Percentiles rank a stretch among this genome's conserved stretches.
phyloP scores from a whole-genome alignment of 2,113 vertebrate genomes.

The Platysteira castanea region DNA sequence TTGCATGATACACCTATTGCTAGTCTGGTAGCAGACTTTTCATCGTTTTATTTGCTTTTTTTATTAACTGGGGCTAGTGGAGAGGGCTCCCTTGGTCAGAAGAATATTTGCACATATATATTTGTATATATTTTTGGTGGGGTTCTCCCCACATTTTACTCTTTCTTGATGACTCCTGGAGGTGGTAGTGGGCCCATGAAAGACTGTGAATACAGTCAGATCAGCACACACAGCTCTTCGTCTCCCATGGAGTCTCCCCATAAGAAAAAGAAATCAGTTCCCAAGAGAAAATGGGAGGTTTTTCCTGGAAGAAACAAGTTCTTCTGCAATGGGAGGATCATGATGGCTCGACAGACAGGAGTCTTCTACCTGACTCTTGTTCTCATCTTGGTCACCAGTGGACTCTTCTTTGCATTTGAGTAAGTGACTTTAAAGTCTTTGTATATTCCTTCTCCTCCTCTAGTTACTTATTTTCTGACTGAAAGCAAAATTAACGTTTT shows the following conservation, averaged over 20 bases:
- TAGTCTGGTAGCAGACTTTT: constrained; percentile 38
- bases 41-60: not conserved
- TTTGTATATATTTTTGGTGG: constrained; percentile 57
- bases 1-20: constrained; percentile 48
- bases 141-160: constrained; percentile 65
- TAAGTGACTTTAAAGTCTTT: constrained; percentile 76
- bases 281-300: constrained; percentile 93
- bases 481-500: not conserved
- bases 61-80: constrained; percentile 17
- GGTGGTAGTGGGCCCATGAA: constrained; percentile 90
- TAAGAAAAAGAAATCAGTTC: constrained; percentile 82
- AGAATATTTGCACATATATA: constrained; percentile 9
- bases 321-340: constrained; percentile 95
- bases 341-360: constrained; percentile 98
- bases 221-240: constrained; percentile 90
- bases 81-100: constrained; percentile 30
- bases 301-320: constrained; percentile 98
- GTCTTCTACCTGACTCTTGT: constrained; percentile 97
- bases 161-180: constrained; percentile 88
- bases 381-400: constrained; percentile 95
- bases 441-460: not conserved
- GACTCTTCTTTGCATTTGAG: constrained; percentile 99
- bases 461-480: not conserved
- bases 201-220: constrained; percentile 98
- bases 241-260: constrained; percentile 96